Conservation (phyloP, 2,113 vertebrate genomes). For the Dipodomys spectabilis region DNA sequence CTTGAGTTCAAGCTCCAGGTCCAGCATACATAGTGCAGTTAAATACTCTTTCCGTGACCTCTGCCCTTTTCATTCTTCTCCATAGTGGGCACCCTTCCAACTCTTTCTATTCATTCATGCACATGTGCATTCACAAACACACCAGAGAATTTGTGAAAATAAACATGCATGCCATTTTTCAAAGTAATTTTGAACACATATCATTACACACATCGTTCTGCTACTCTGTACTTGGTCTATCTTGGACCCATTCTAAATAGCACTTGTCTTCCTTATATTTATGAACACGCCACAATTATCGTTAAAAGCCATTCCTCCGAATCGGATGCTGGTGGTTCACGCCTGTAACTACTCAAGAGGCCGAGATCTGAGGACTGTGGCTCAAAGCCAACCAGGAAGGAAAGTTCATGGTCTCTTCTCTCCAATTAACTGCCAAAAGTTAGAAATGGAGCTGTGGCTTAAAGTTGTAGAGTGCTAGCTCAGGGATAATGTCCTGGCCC, state of each 20-base stretch:
- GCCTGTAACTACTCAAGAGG: too few species aligned
- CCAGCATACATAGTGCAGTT: neutral
- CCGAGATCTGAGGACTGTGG: too few species aligned
- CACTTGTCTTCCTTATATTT: neutral
- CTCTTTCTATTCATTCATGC: neutral
- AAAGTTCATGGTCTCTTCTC: too few species aligned
- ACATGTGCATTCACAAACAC: neutral
- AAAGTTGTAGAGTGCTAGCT: too few species aligned
- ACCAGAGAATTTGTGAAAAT: neutral
- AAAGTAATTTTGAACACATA: slow-evolving; percentile 2
- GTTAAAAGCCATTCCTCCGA: neutral
- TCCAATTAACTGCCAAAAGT: too few species aligned
- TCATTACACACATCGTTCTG: neutral
- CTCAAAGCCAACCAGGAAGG: too few species aligned
- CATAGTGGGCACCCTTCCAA: neutral
- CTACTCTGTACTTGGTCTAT: neutral
- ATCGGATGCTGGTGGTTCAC: too few species aligned
- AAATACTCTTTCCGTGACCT: neutral
- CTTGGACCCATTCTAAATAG: neutral
- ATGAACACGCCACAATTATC: neutral
- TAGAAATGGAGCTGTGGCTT: too few species aligned
- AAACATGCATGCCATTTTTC: neutral
- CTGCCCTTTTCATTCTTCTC: neutral
- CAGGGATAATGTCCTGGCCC: too few species aligned
- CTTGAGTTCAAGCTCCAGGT: too few species aligned